Evolutionary conservation across 2,888 invertebrate species (phyloP), one percentile per base, ranked within the genome.

Genomic region (Fragum whitleyi): DNA sequence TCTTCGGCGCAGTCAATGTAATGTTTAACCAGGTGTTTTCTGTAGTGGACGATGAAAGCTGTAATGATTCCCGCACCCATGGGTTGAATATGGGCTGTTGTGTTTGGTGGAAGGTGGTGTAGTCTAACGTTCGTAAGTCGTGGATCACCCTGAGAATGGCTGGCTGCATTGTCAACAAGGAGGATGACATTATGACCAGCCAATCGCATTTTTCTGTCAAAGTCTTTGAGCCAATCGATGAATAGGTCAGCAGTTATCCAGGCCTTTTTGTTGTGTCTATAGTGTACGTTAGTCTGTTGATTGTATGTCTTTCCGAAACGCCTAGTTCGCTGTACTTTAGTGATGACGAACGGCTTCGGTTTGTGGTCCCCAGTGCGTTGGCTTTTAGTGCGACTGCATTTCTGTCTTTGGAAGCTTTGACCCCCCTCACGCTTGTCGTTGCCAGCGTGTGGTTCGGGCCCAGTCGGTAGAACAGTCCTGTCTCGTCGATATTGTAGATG

Each of bases 181-280:
- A 85, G 32, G 21, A 72, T 69, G n/a, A 82, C 72, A 5, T 75
- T 3, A 11, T 69, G 16, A 9, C 32, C n/a, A 3, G 19, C 23
- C 14, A 69, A 14, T 39, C 69, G 32, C 83, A 76, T 75, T 23
- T 74, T 21, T 14, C 32, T 36, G 67, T 88, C 85, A 2, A 87
- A 62, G 47, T 81, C 77, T 28, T 68, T 55, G 0, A 89, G 23
- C 87, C 86, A 89, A 11, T 79, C 71, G 53, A 32, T 79, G 61
- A 89, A 88, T 9, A 88, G 74, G 0, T 73, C 73, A 0, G 57
- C 28, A 9, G 77, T 85, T 83, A 89, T 87, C 87, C 86, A 89
- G 0, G 86, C 86, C 70, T 87, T 89, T 51, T 77, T 81, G 61
- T 84, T 86, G 7, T 77, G 59, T 11, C 68, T 57, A 29, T 85